Evolutionary conservation across 2,797 vertebrate species (phyloP), one percentile per base, ranked within the genome.

Genomic region (Microchirus variegatus): DNA sequence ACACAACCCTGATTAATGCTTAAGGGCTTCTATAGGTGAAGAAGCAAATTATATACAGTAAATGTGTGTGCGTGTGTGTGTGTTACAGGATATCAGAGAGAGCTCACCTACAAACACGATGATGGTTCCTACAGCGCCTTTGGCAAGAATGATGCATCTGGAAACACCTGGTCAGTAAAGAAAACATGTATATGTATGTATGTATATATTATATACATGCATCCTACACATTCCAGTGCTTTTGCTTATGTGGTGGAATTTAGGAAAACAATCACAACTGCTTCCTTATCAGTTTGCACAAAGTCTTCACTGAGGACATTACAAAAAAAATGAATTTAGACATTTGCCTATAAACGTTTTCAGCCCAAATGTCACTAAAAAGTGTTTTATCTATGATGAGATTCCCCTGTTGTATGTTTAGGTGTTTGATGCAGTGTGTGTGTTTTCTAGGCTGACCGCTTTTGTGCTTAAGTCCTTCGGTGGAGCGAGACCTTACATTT

Each of bases 71-170:
- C 5, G 22, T 22, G 14, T 57, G 4, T 70, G 40, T 71, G 45
- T 80, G 49, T 58, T 60, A 35, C 35, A 98, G 96, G 96, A 1
- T 96, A 96, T 75, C 95, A 96, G 84, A 91, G 91, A 52, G 91
- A 97, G 59, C 80, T 97, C 64, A 93, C 67, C 16, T 97, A 95
- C 84, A 96, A 95, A 58, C 96, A 95, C 10, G 2, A n/a, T 0
- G 94, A 98, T 4, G 95, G 96, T 3, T 96, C 96, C 37, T 98
- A 96, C 9, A 97, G 96, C 10, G 95, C 95, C 7, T 97, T 97
- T 47, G 95, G 96, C 11, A 87, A 86, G 2, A 65, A 9, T 0
- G 84, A 81, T 16, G 53, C 26, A 0, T 66, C 79, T 58, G 95
- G 90, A 51, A 96, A 95, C 52, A 96, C 95, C 38, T 98, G 96